Conservation (phyloP, 2,888 invertebrate species). For the Iphiclides podalirius region DNA sequence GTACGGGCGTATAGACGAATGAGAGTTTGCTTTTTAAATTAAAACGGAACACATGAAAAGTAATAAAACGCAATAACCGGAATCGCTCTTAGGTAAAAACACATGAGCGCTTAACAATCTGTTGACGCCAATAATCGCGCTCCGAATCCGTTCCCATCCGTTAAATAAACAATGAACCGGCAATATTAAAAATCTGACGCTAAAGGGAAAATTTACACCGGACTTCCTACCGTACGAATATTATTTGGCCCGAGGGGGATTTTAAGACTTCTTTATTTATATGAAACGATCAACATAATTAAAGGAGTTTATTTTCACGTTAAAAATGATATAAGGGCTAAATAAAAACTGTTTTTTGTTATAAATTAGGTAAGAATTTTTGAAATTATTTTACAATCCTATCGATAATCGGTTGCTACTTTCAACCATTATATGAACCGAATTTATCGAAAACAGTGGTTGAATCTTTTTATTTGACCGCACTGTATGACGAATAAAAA, state of each 20-base stretch:
- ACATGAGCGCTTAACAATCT: not conserved
- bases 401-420: too few relatives aligned
- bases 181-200: constrained; percentile 15
- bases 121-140: constrained; percentile 10
- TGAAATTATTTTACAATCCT: too few relatives aligned
- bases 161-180: constrained; percentile 18
- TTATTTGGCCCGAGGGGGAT: not conserved
- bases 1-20: too few relatives aligned
- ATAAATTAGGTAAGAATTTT: too few relatives aligned
- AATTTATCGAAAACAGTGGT: too few relatives aligned
- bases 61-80: constrained; percentile 1
- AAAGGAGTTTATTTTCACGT: not conserved
- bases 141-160: constrained; percentile 4
- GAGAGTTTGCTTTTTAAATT: too few relatives aligned
- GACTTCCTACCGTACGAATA: not conserved
- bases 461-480: too few relatives aligned
- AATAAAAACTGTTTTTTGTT: too few relatives aligned
- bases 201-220: not conserved
- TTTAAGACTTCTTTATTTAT: not conserved
- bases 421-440: too few relatives aligned
- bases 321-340: too few relatives aligned
- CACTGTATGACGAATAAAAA: too few relatives aligned
- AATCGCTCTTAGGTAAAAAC: not conserved
- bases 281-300: not conserved
- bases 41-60: not conserved